Conservation (phyloP, 2,888 invertebrate species). For the Sylvicola cinctus region DNA sequence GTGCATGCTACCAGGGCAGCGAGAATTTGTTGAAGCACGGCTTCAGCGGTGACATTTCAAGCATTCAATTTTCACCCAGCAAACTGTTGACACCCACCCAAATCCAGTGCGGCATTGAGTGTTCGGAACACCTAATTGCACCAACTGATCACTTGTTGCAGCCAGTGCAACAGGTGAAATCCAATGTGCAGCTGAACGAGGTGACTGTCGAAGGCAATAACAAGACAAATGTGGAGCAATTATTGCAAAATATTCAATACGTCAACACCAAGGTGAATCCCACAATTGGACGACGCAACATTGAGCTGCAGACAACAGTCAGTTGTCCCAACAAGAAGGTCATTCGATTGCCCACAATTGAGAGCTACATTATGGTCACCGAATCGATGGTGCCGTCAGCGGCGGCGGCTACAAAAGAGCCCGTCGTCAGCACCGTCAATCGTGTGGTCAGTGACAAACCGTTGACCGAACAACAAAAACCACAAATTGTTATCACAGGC, state of each 20-base stretch:
- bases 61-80: slow-evolving; percentile 19
- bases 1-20: slow-evolving; percentile 96
- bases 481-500: slow-evolving; percentile 13
- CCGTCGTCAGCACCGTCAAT: not conserved
- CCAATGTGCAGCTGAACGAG: slow-evolving; percentile 42
- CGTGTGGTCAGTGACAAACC: slow-evolving; percentile 2
- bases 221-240: slow-evolving; percentile 69
- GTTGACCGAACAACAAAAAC: slow-evolving; percentile 7
- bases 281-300: slow-evolving; percentile 80
- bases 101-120: slow-evolving; percentile 21
- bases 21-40: slow-evolving; percentile 75
- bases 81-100: slow-evolving; percentile 15
- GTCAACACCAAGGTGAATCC: slow-evolving; percentile 81
- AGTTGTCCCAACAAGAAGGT: slow-evolving; percentile 21
- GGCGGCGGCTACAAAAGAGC: slow-evolving; percentile 7
- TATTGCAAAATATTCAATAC: slow-evolving; percentile 75
- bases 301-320: slow-evolving; percentile 22
- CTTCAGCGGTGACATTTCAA: slow-evolving; percentile 24
- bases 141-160: slow-evolving; percentile 53
- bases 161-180: slow-evolving; percentile 56
- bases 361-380: slow-evolving; percentile 25
- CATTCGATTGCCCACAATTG: slow-evolving; percentile 20
- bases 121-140: slow-evolving; percentile 22
- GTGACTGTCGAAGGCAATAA: slow-evolving; percentile 84
- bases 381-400: slow-evolving; percentile 11